Percentiles rank a stretch among this genome's conserved stretches.
Conservation (phyloP, 2,113 vertebrate genomes). For the Ploceus nigricollis region DNA sequence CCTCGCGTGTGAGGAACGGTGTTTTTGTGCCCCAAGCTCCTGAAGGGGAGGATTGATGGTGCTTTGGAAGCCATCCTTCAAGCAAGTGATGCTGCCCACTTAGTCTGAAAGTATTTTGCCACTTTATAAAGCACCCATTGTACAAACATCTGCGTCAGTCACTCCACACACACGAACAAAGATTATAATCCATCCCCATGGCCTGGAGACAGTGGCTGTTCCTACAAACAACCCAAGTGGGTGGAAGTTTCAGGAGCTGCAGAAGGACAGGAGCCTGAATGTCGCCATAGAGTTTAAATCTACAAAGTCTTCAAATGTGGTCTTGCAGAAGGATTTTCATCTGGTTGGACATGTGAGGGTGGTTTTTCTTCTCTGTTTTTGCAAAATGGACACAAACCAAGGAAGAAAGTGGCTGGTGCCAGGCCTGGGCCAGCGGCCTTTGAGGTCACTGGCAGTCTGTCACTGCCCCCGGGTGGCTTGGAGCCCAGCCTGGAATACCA, state of each 20-base stretch:
- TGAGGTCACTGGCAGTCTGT: slow-evolving; percentile 21
- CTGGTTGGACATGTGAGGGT: background rate
- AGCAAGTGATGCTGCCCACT: background rate
- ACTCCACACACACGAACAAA: background rate
- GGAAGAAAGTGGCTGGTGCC: background rate
- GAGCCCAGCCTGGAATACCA: background rate
- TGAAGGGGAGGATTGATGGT: background rate
- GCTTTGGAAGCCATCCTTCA: background rate
- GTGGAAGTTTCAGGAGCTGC: background rate
- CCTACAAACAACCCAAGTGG: background rate
- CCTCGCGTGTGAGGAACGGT: fast-evolving
- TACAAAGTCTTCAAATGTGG: background rate
- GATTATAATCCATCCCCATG: background rate
- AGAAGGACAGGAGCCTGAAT: background rate
- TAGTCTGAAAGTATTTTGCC: background rate
- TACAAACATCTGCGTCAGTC: background rate
- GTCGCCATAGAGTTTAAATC: background rate
- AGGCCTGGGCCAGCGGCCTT: background rate
- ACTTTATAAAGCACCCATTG: slow-evolving; percentile 24
- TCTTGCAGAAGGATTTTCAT: background rate
- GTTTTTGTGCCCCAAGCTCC: fast-evolving
- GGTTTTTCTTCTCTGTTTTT: background rate
- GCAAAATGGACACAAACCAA: background rate
- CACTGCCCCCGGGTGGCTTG: background rate
- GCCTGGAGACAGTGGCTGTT: background rate